Base-by-base conservation (phyloP, 2,888 invertebrate genomes). In the Kuschelorhynchus macadamiae region DNA sequence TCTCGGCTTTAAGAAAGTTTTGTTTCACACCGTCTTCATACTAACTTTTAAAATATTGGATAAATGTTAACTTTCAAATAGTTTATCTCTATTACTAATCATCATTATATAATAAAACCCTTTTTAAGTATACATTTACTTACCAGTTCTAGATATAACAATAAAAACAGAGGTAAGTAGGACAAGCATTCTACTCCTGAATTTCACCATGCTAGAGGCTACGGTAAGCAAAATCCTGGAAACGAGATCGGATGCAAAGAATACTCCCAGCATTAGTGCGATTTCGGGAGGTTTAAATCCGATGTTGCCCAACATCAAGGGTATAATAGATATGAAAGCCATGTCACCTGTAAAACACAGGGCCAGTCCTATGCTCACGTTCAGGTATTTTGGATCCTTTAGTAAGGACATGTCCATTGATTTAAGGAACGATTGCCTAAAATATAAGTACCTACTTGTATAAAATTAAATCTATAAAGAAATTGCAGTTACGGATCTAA, bases 251-350 rank as follows among this genome's bases (percentile, higher is more conserved):
- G 91, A 88, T 11, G 88, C 83, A 0, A 92, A 92, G 0, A 89
- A 89, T 1, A 90, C 86, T 71, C 91, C 91, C 53, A 93, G 88
- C 61, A 91, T 88, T 1, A 87, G 83, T 0, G 93, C 91, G 0
- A 90, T 87, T 74, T 91, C 87, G 73, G 85, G 84, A 78, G 86
- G 84, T 5, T 84, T 81, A 76, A 87, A 90, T 67, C 87, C 88
- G 59, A 85, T 83, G 1, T 88, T 86, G 60, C 86, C 85, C 64
- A 91, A 83, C 69, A 90, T 83, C 74, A 92, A 77, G 0, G 93
- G 92, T 68, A 92, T 87, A 53, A 93, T 78, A 0, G 90, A 89
- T 72, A 90, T 87, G 79, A 93, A 93, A 0, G 89, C 89, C 41
- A 89, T 85, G 79, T 93, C 92, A 3, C 91, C 88, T 62, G 89